Conservation (phyloP, 1,140 invertebrate species). For the Leptinotarsa undecemlineata region DNA sequence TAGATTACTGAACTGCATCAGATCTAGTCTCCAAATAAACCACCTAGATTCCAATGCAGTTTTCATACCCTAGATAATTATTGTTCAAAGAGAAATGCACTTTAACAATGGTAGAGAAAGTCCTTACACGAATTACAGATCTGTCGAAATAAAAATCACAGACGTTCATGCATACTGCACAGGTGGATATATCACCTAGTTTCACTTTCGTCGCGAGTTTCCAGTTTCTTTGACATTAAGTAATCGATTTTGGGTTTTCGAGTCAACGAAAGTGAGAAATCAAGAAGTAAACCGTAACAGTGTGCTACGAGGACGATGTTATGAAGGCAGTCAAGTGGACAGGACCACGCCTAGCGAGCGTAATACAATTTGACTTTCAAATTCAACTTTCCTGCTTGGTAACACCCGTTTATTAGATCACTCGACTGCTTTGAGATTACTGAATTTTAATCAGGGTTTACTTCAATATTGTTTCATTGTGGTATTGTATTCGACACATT, state of each 20-base stretch:
- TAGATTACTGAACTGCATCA: too few relatives aligned
- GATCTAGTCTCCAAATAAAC: too few relatives aligned
- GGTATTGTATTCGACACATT: too few relatives aligned
- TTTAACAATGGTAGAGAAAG: background rate
- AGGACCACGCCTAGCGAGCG: background rate
- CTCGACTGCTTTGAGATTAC: background rate
- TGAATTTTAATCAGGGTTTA: too few relatives aligned
- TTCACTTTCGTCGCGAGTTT: background rate
- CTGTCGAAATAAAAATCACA: background rate
- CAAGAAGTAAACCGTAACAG: background rate
- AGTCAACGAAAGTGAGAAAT: background rate
- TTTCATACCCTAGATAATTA: too few relatives aligned
- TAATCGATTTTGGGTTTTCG: slow-evolving; percentile 3
- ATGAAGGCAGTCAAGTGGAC: background rate
- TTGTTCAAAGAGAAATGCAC: too few relatives aligned
- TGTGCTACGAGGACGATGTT: background rate
- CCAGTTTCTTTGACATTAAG: background rate
- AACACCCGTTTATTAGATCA: slow-evolving; percentile 1
- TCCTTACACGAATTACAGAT: background rate
- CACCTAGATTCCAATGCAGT: too few relatives aligned
- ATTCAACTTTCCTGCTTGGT: background rate
- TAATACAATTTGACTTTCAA: background rate
- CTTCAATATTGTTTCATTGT: too few relatives aligned
- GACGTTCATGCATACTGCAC: background rate
- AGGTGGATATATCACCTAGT: background rate